A percentile compares a stretch with the other conserved stretches of the same genome.
These are phyloP conservation scores for Laterallus jamaicensis DNA, from an alignment of 2,113 vertebrate genomes.

Conservation along the genomic window DNA sequence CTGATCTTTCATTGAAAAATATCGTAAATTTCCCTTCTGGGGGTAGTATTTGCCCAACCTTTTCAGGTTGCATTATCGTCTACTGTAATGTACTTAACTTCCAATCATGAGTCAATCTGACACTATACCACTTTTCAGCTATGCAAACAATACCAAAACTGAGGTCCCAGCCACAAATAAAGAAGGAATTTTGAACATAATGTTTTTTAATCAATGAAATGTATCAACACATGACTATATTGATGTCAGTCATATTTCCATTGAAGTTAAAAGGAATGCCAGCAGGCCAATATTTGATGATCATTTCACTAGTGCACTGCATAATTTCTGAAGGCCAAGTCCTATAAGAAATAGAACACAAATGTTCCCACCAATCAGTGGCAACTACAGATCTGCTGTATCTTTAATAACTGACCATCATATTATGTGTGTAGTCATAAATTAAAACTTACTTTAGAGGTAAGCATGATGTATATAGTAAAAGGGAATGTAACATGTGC, in stretches of 20 bases:
- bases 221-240: background rate
- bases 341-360: background rate
- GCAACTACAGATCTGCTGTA: background rate
- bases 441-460: background rate
- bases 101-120: constrained; percentile 32
- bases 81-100: constrained; percentile 27
- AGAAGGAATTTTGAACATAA: background rate
- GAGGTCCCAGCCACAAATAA: background rate
- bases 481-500: background rate
- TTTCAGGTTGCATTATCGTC: background rate
- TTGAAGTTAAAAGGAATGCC: background rate
- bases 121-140: constrained; percentile 6
- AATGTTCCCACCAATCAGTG: background rate
- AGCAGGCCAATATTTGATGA: background rate
- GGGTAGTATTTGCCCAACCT: constrained; percentile 32
- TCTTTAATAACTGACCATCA: background rate
- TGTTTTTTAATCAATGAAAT: background rate
- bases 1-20: constrained; percentile 24
- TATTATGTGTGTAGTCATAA: background rate
- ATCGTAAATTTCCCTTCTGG: constrained; percentile 19
- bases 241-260: background rate
- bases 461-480: background rate
- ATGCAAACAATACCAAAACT: background rate
- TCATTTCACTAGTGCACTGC: background rate
- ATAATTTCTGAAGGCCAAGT: background rate